These are phyloP conservation scores for Drosophila seguyi DNA, from an alignment of 1,140 invertebrate genomes.

Conservation along the genomic window DNA sequence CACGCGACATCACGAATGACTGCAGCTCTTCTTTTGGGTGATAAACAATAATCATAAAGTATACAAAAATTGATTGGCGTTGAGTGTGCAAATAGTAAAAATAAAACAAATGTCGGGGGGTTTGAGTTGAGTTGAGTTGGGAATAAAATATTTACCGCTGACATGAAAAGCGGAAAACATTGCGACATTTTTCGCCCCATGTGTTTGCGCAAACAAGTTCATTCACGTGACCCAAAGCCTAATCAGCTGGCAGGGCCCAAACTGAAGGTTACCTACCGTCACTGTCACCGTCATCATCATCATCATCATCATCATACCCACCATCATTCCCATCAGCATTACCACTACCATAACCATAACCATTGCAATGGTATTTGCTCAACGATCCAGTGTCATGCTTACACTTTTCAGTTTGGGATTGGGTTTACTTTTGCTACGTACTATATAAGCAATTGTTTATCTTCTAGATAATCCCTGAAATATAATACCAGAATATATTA, in stretches of 20 bases:
- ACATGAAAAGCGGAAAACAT: constrained; percentile 62
- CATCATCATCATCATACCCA: constrained; percentile 8
- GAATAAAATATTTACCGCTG: constrained; percentile 59
- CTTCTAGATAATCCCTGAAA: not conserved
- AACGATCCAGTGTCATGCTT: constrained; percentile 11
- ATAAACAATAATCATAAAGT: constrained; percentile 79
- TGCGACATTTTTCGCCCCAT: constrained; percentile 23
- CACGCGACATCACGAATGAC: constrained; percentile 66
- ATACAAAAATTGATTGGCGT: constrained; percentile 75
- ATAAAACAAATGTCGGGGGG: constrained; percentile 6
- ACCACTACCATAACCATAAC: constrained; percentile 12
- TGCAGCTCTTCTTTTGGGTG: constrained; percentile 20
- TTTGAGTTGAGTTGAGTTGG: not conserved
- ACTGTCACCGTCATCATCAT: constrained; percentile 4
- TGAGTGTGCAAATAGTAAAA: constrained; percentile 57
- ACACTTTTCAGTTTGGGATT: not conserved
- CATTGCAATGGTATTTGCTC: constrained; percentile 12
- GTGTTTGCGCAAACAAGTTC: constrained; percentile 62
- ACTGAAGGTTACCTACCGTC: constrained; percentile 32
- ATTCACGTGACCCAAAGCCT: constrained; percentile 65
- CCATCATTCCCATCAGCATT: constrained; percentile 1
- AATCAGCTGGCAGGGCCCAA: constrained; percentile 38
- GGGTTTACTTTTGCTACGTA: too few relatives aligned
- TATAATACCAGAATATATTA: too few relatives aligned
- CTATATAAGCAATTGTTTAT: too few relatives aligned